These are phyloP conservation scores for Neodiprion pinetum DNA, from an alignment of 1,140 invertebrate genomes.

Conservation along the genomic window DNA sequence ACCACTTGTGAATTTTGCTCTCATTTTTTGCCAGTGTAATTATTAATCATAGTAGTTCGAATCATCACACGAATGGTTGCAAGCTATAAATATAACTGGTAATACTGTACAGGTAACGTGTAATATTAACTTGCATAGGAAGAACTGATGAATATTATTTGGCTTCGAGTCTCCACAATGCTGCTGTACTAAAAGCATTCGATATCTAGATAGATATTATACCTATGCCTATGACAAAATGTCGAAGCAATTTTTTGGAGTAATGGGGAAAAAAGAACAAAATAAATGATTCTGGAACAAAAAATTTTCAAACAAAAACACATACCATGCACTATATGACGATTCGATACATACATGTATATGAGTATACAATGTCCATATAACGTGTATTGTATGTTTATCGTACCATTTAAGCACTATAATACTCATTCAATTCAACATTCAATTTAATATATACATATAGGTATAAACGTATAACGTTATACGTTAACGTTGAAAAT, in stretches of 20 bases:
- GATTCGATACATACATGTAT: too few species aligned
- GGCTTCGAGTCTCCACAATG: too few species aligned
- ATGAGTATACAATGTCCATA: too few species aligned
- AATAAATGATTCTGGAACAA: not conserved
- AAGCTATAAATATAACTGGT: too few species aligned
- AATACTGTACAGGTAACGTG: too few species aligned
- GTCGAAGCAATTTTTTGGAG: not conserved
- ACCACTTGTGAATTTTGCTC: too few species aligned
- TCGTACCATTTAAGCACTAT: not conserved
- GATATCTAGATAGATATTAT: not conserved
- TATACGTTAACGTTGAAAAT: not conserved
- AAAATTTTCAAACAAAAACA: not conserved
- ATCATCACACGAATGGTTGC: too few species aligned
- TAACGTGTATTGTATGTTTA: not conserved
- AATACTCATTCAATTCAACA: not conserved
- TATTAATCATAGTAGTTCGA: too few species aligned
- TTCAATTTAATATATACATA: not conserved
- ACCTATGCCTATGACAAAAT: not conserved
- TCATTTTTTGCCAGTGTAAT: too few species aligned
- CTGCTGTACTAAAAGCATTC: too few species aligned
- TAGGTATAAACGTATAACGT: not conserved
- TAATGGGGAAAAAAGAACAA: not conserved
- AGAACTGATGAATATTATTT: slow-evolving; percentile 6
- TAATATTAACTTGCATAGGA: slow-evolving; percentile 39
- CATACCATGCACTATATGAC: not conserved